phyloP scores from a whole-genome alignment of 2,888 invertebrate species.

The Megastigmus dorsalis region DNA sequence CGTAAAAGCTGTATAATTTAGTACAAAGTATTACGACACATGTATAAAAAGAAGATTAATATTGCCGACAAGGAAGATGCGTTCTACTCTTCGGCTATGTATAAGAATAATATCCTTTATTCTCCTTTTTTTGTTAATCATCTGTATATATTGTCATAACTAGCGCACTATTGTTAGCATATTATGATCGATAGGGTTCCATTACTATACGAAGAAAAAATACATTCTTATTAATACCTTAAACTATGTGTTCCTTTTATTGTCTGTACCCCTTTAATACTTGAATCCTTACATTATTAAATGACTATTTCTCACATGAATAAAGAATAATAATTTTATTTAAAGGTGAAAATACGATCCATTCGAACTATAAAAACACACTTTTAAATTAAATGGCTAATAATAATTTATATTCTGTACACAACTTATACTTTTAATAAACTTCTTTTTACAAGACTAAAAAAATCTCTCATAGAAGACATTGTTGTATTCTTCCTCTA shows the following conservation, averaged over 20 bases:
- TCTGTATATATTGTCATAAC: conserved; percentile 73
- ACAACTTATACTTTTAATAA: too few relatives aligned
- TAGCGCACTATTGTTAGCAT: conserved; percentile 72
- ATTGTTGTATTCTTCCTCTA: too few relatives aligned
- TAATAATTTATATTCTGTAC: too few relatives aligned
- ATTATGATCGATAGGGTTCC: conserved; percentile 71
- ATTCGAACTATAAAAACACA: too few relatives aligned
- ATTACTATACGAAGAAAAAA: conserved; percentile 68
- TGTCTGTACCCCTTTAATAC: conserved; percentile 1
- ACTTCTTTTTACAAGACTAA: too few relatives aligned
- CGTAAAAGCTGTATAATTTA: conserved; percentile 65
- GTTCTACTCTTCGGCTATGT: conserved; percentile 34
- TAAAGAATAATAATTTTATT: too few relatives aligned
- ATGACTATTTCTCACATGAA: neutral
- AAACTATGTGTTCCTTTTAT: conserved; percentile 55
- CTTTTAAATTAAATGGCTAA: too few relatives aligned
- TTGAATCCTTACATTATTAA: too few relatives aligned
- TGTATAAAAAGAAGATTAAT: conserved; percentile 61
- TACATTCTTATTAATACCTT: conserved; percentile 73
- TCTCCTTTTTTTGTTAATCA: conserved; percentile 69
- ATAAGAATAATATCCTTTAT: conserved; percentile 54
- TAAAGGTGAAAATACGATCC: too few relatives aligned
- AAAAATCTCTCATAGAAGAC: too few relatives aligned
- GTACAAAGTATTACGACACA: conserved; percentile 66
- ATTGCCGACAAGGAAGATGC: conserved; percentile 38